Base-by-base conservation (phyloP, 2,888 invertebrate genomes). In the Elegia similella region DNA sequence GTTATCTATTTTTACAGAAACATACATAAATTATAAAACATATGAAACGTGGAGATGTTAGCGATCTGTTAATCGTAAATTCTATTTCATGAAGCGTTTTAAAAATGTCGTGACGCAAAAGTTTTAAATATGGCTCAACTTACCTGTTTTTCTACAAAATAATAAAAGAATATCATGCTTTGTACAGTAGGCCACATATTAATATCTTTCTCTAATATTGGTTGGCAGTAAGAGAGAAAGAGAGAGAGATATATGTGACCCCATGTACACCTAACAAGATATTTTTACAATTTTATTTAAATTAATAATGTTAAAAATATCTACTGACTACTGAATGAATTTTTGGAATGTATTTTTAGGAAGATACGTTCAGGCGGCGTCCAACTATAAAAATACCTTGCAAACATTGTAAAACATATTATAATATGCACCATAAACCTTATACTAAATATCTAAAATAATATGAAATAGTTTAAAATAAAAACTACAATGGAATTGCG, bases 41-140 rank as follows among this genome's bases (percentile, higher is more conserved):
- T 47, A 47, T 47, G 47, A 47, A 29, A 47, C 29, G 30, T 47
- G 47, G 47, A 6, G 17, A 13, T 47, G 13, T n/a, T n/a, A 30
- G 29, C 6, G 7, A 12, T 7, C 29, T 7, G 30, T 1, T 13
- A 29, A n/a, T n/a, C 7, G 13, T 47, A 47, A 29, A 47, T 47
- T 47, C 29, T 30, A 30, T 47, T 47, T 47, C 13, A 47, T 47
- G 47, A 29, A n/a, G 13, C 29, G 29, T 13, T 47, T 47, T 7
- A 38, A 38, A 38, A 47, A 29, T 47, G n/a, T 47, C n/a, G 12
- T 47, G 29, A 38, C n/a, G 38, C 38, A 38, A 38, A 34, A 34
- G 38, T 38, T 38, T 38, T 38, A 38, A 38, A 38, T 47, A n/a
- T 46, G 17, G 8, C 12, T 47, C 23, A 47, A 47, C 29, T 47